Evolutionary conservation across 2,113 vertebrate genomes (phyloP).

Genomic region (Cairina moschata): DNA sequence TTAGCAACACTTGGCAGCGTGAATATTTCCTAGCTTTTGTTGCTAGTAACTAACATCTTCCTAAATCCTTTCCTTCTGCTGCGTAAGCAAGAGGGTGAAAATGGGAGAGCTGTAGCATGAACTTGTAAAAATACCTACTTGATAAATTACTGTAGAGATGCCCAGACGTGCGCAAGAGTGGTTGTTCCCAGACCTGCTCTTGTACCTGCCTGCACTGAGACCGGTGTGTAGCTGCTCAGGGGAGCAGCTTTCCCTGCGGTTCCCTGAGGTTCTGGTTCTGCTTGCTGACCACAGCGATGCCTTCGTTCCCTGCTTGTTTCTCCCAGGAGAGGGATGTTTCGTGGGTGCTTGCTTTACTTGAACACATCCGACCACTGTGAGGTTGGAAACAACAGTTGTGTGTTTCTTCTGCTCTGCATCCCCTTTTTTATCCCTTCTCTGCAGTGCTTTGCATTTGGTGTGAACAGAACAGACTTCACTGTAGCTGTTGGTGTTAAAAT

Average conservation of each 20-base stretch:
- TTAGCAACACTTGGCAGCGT: not conserved
- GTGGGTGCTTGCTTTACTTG: not conserved
- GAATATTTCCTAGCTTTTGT: not conserved
- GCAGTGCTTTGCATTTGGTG: not conserved
- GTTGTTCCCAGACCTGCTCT: not conserved
- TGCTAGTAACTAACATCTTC: not conserved
- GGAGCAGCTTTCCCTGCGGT: not conserved
- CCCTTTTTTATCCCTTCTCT: not conserved
- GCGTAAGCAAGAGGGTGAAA: not conserved
- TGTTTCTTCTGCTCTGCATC: not conserved
- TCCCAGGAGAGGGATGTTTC: not conserved
- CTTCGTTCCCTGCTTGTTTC: not conserved
- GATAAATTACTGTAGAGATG: not conserved
- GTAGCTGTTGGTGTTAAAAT: constrained; percentile 39
- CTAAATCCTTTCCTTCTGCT: not conserved
- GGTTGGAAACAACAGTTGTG: not conserved
- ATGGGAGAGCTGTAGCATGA: not conserved
- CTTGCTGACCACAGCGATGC: not conserved
- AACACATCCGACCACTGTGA: not conserved
- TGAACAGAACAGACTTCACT: not conserved
- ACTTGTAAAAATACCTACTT: not conserved
- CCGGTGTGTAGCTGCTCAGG: fast-evolving
- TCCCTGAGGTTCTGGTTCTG: not conserved
- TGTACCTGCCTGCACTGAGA: not conserved
- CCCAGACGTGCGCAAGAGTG: not conserved